A percentile compares a stretch with the other conserved stretches of the same genome.
These are phyloP conservation scores for Busseola fusca DNA, from an alignment of 2,888 invertebrate genomes.

Conservation along the genomic window DNA sequence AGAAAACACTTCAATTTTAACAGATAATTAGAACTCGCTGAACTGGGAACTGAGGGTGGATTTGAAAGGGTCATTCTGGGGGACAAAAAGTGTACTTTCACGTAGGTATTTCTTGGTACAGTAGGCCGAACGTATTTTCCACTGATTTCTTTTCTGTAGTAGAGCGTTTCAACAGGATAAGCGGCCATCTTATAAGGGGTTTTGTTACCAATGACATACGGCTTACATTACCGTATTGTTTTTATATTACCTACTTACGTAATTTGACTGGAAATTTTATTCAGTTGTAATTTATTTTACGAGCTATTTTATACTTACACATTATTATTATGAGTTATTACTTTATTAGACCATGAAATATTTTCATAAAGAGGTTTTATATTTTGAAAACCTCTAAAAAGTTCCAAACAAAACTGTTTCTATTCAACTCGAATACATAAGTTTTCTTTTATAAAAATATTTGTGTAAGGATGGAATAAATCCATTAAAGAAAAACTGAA, in stretches of 20 bases:
- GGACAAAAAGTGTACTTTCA: neutral
- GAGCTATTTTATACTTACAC: neutral
- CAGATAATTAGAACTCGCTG: conserved; percentile 24
- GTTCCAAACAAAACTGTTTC: conserved; percentile 1
- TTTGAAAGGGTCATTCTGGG: conserved; percentile 10
- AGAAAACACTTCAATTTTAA: conserved; percentile 25
- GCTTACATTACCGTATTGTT: neutral
- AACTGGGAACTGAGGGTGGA: neutral
- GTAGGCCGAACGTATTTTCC: neutral
- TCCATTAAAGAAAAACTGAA: conserved; percentile 20
- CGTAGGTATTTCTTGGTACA: neutral
- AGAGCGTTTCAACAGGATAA: neutral
- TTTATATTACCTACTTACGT: neutral
- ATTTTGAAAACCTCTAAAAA: neutral
- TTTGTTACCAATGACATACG: neutral
- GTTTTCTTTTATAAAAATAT: conserved; percentile 10
- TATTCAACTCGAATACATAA: conserved; percentile 2
- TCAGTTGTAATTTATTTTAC: conserved; percentile 2
- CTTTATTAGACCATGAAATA: neutral
- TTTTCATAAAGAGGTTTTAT: neutral
- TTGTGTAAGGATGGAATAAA: conserved; percentile 20
- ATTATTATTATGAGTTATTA: conserved; percentile 2
- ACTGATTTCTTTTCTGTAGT: neutral
- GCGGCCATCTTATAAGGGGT: neutral
- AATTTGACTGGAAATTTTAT: neutral